Evolutionary conservation across 1,140 invertebrate species (phyloP).

Genomic region (Euborellia annulipes): DNA sequence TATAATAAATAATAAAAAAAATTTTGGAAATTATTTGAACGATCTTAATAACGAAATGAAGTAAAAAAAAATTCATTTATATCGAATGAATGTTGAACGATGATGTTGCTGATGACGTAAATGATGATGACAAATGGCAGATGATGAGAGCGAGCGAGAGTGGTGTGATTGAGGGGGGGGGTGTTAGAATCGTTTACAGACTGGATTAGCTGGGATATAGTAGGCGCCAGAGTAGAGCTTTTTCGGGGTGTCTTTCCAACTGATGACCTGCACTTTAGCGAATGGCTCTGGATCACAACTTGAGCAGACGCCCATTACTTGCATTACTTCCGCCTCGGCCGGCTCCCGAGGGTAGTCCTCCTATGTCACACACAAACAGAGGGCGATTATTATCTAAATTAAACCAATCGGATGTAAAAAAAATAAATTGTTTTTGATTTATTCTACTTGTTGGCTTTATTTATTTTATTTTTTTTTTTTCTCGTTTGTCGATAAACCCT

Average conservation of each 20-base stretch:
- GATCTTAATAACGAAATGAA: too few species aligned
- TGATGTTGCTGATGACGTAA: slow-evolving; percentile 4
- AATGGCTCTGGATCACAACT: slow-evolving; percentile 58
- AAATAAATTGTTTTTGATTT: too few species aligned
- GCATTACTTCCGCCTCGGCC: slow-evolving; percentile 60
- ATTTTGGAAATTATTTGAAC: too few species aligned
- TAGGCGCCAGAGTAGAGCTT: slow-evolving; percentile 54
- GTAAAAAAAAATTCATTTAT: slow-evolving; percentile 15
- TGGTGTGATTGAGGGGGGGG: not conserved
- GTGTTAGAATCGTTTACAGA: slow-evolving; percentile 58
- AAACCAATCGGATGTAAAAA: too few species aligned
- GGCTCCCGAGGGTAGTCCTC: slow-evolving; percentile 33
- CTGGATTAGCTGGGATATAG: slow-evolving; percentile 43
- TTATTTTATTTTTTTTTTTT: too few species aligned
- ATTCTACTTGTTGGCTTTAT: too few species aligned
- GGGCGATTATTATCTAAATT: too few species aligned
- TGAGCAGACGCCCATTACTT: slow-evolving; percentile 58
- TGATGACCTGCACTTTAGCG: slow-evolving; percentile 52
- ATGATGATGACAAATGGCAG: too few species aligned
- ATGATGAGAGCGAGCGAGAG: too few species aligned
- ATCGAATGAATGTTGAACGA: not conserved
- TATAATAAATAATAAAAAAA: too few species aligned
- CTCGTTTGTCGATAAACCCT: too few species aligned
- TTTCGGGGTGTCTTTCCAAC: slow-evolving; percentile 54
- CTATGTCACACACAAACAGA: too few species aligned